A percentile compares a stretch with the other conserved stretches of the same genome.
phyloP scores from a whole-genome alignment of 2,888 invertebrate genomes.

The Ochlodes sylvanus region DNA sequence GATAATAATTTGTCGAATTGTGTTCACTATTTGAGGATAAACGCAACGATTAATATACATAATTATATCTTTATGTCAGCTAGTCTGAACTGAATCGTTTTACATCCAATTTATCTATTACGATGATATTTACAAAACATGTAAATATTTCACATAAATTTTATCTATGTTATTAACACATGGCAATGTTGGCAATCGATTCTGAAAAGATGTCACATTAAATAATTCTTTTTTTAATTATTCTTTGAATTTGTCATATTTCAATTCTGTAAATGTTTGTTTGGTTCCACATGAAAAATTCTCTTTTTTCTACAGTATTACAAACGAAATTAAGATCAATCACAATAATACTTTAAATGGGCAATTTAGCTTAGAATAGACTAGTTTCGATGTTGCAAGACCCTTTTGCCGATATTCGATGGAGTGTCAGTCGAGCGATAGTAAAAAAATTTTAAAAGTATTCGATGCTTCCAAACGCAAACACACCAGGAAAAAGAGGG shows the following conservation, averaged over 20 bases:
- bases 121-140: too few relatives aligned
- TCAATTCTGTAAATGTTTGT: conserved; percentile 56
- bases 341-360: conserved; percentile 51
- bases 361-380: conserved; percentile 52
- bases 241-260: conserved; percentile 55
- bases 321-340: conserved; percentile 46
- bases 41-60: too few relatives aligned
- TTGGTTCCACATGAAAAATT: conserved; percentile 63
- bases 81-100: too few relatives aligned
- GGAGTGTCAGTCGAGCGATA: conserved; percentile 76
- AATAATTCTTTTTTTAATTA: conserved; percentile 67
- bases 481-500: conserved; percentile 61
- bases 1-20: too few relatives aligned
- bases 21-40: too few relatives aligned
- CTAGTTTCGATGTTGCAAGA: conserved; percentile 60
- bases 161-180: neutral
- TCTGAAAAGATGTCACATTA: conserved; percentile 30
- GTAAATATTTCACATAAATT: neutral
- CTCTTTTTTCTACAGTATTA: conserved; percentile 51
- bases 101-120: too few relatives aligned
- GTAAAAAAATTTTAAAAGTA: conserved; percentile 75
- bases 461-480: conserved; percentile 72
- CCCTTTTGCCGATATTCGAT: conserved; percentile 62
- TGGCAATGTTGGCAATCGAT: conserved; percentile 32
- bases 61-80: too few relatives aligned